Evolutionary conservation across 2,888 invertebrate species (phyloP).

Genomic region (Exephanes ischioxanthus): DNA sequence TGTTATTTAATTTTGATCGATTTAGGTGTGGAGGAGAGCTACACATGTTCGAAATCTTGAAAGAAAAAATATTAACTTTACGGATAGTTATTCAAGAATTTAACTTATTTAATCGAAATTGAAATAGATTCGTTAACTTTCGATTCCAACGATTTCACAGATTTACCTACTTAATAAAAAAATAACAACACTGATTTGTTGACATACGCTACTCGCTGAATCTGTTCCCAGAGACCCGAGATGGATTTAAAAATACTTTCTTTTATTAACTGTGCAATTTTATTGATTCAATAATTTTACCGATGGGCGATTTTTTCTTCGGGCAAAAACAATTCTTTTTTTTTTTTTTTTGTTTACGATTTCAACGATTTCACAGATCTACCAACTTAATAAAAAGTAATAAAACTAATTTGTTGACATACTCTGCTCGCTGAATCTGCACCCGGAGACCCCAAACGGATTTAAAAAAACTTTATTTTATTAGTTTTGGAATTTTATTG

Average conservation of each 20-base stretch:
- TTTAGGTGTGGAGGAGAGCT: background rate
- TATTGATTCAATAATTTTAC: background rate
- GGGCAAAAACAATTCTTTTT: background rate
- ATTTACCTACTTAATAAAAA: background rate
- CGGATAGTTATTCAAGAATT: background rate
- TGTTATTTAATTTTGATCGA: background rate
- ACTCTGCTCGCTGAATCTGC: background rate
- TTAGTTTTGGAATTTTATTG: background rate
- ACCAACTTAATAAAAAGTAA: background rate
- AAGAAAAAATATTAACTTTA: background rate
- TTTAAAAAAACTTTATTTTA: background rate
- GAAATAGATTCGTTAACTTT: background rate
- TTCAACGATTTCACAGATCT: background rate
- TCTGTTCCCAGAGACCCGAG: background rate
- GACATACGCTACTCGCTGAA: background rate
- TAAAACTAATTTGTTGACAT: background rate
- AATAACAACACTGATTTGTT: background rate
- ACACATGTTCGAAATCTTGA: slow-evolving; percentile 1
- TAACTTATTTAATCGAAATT: background rate
- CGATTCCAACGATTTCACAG: background rate
- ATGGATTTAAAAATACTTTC: background rate
- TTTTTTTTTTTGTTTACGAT: background rate
- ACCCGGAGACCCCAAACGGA: background rate
- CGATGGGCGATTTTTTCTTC: background rate
- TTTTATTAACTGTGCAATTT: background rate